These are phyloP conservation scores for Eutolmus rufibarbis DNA, from an alignment of 2,888 invertebrate species.

Conservation along the genomic window DNA sequence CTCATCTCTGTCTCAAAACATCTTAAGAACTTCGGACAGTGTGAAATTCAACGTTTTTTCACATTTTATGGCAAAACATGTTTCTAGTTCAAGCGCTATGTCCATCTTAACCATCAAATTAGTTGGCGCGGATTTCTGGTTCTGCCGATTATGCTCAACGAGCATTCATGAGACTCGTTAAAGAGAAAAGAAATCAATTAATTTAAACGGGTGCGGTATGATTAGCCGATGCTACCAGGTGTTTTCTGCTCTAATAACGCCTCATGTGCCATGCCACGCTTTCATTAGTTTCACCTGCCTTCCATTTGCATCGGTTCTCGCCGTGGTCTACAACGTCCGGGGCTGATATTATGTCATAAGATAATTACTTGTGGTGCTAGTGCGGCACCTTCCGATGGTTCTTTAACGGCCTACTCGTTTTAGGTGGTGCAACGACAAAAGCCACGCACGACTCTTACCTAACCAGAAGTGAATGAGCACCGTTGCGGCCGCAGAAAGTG, in stretches of 20 bases:
- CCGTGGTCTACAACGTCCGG: neutral
- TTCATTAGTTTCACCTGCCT: neutral
- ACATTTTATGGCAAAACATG: neutral
- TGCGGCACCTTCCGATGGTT: neutral
- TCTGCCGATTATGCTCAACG: neutral
- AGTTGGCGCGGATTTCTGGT: neutral
- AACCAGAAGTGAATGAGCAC: neutral
- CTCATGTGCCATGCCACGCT: neutral
- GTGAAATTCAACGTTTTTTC: neutral
- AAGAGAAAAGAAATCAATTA: conserved; percentile 5
- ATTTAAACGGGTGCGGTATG: neutral
- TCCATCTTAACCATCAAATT: neutral
- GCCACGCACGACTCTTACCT: neutral
- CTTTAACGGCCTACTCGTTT: neutral
- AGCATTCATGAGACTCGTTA: neutral
- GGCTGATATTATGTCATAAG: neutral
- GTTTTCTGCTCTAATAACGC: conserved; percentile 12
- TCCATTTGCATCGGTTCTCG: conserved; percentile 3
- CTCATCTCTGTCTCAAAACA: neutral
- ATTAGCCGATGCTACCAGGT: neutral
- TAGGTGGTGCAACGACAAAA: neutral
- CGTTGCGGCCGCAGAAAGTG: neutral
- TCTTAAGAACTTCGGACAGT: neutral
- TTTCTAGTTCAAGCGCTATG: neutral
- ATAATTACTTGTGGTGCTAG: neutral